These are phyloP conservation scores for Rousettus leschenaultii DNA, from an alignment of 2,113 vertebrate genomes.

Conservation along the genomic window DNA sequence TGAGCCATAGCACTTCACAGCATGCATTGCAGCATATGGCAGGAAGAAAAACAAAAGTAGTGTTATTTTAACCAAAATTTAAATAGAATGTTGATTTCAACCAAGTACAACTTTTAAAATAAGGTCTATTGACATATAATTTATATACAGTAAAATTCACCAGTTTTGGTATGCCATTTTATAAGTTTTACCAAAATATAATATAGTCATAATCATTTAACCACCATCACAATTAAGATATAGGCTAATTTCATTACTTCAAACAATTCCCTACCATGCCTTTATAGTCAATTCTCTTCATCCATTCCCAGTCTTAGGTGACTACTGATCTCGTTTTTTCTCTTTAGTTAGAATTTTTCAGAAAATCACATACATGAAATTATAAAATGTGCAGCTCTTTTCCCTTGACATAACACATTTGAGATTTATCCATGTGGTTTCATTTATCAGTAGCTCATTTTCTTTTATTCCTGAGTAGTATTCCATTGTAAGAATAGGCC, in stretches of 20 bases:
- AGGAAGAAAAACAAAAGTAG: neutral
- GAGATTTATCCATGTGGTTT: neutral
- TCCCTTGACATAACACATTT: neutral
- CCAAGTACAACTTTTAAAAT: neutral
- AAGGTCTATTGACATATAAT: neutral
- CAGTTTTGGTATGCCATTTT: neutral
- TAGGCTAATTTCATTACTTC: neutral
- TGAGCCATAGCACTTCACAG: neutral
- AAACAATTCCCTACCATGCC: neutral
- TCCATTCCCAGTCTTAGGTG: neutral
- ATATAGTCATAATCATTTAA: neutral
- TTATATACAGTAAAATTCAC: neutral
- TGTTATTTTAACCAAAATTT: neutral
- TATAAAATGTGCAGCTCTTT: neutral
- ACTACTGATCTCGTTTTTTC: neutral
- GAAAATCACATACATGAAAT: neutral
- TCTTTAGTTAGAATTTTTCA: neutral
- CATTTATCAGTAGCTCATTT: neutral
- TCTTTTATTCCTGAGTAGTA: neutral
- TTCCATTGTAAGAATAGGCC: neutral
- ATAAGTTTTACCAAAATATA: neutral
- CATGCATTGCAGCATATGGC: fast-evolving
- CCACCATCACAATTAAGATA: neutral
- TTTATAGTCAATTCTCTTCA: neutral
- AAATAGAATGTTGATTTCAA: neutral